These are phyloP conservation scores for Cecropterus lyciades DNA, from an alignment of 1,140 invertebrate genomes.

Conservation along the genomic window DNA sequence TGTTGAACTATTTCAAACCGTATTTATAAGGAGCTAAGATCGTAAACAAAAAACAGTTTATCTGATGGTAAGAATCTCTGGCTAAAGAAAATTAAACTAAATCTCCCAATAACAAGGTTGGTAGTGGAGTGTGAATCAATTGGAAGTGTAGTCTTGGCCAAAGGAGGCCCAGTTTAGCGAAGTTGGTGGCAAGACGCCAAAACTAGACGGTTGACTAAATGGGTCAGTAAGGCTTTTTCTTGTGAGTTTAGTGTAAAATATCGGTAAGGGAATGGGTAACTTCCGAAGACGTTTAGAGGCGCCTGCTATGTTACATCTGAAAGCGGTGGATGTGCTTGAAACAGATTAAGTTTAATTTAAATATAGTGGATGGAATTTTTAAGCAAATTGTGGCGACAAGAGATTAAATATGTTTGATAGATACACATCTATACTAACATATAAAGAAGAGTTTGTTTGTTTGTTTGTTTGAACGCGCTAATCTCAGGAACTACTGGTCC, in stretches of 20 bases:
- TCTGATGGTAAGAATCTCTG: background rate
- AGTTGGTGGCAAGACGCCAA: conserved; percentile 31
- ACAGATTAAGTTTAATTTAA: too few relatives aligned
- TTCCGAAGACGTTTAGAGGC: background rate
- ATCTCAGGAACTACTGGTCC: too few relatives aligned
- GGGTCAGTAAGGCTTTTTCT: conserved; percentile 31
- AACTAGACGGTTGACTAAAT: conserved; percentile 30
- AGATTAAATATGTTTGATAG: too few relatives aligned
- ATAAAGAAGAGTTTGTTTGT: too few relatives aligned
- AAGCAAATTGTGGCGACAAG: too few relatives aligned
- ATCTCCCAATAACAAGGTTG: background rate
- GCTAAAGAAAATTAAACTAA: background rate
- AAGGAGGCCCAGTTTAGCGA: conserved; percentile 30
- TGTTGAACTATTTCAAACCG: conserved; percentile 3
- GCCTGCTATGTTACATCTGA: too few relatives aligned
- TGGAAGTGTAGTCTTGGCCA: conserved; percentile 10
- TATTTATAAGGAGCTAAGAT: background rate
- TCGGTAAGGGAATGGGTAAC: background rate
- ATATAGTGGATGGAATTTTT: too few relatives aligned
- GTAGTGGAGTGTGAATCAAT: conserved; percentile 1
- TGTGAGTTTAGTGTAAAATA: conserved; percentile 21
- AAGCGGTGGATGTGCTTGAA: too few relatives aligned
- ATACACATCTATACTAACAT: too few relatives aligned
- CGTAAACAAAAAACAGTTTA: conserved; percentile 17
- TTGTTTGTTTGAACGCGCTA: too few relatives aligned